Evolutionary conservation across 2,113 vertebrate genomes (phyloP).

Genomic region (Fulica atra): DNA sequence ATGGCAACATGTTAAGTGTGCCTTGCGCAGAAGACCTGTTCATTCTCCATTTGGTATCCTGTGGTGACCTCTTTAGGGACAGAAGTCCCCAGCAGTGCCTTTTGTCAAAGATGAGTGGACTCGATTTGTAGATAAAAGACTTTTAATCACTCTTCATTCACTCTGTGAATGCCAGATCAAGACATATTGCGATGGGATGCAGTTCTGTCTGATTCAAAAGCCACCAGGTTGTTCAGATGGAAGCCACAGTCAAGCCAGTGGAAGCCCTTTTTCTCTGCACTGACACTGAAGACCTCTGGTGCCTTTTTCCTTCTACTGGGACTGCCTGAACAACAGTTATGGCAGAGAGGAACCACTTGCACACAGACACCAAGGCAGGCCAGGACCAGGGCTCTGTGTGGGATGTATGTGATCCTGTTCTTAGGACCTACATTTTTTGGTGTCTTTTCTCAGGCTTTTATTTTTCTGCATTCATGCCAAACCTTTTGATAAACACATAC

Average conservation of each 20-base stretch:
- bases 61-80: conserved; percentile 58
- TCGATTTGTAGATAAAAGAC: neutral
- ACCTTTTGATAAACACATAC: neutral
- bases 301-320: neutral
- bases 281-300: neutral
- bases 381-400: neutral
- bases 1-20: conserved; percentile 63
- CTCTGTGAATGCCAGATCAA: neutral
- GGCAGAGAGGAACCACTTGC: neutral
- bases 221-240: neutral
- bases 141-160: neutral
- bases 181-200: neutral
- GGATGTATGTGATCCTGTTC: neutral
- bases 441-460: neutral
- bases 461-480: neutral
- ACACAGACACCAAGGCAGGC: neutral
- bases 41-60: conserved; percentile 16
- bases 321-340: neutral
- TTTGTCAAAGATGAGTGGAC: conserved; percentile 40
- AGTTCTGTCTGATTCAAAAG: neutral
- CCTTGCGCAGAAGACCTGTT: conserved; percentile 53
- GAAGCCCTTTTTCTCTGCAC: neutral
- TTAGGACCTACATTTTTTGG: neutral
- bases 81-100: conserved; percentile 37
- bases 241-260: neutral